Evolutionary conservation across 2,888 invertebrate genomes (phyloP).

Genomic region (Tortricodes alternella): DNA sequence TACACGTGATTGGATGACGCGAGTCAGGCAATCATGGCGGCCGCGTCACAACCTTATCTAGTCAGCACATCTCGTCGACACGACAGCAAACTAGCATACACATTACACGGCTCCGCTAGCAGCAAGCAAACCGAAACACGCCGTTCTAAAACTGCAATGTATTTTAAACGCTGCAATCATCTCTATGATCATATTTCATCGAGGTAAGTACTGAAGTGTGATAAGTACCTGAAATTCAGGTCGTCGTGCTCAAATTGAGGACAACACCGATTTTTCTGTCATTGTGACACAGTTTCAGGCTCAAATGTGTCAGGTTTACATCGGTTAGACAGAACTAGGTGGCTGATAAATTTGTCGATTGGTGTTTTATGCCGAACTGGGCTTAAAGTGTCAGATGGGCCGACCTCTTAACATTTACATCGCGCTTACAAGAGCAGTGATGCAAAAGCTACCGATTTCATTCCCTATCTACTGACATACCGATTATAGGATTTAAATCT

Average conservation of each 20-base stretch:
- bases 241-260: slow-evolving; percentile 56
- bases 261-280: slow-evolving; percentile 51
- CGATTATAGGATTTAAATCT: neutral
- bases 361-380: neutral
- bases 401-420: slow-evolving; percentile 30
- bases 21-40: slow-evolving; percentile 52
- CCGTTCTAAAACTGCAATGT: slow-evolving; percentile 1
- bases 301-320: slow-evolving; percentile 13
- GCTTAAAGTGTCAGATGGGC: slow-evolving; percentile 6
- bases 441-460: slow-evolving; percentile 14
- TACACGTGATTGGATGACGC: slow-evolving; percentile 74
- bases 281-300: slow-evolving; percentile 45
- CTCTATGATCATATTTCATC: neutral
- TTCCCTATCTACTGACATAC: neutral
- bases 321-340: neutral
- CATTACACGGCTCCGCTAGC: neutral
- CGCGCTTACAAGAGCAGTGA: slow-evolving; percentile 5
- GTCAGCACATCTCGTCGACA: neutral
- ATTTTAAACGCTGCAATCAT: slow-evolving; percentile 7
- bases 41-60: slow-evolving; percentile 47
- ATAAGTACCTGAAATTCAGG: slow-evolving; percentile 54
- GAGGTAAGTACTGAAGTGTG: slow-evolving; percentile 1
- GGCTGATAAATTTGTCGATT: slow-evolving; percentile 23
- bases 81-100: neutral
- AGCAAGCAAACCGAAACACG: neutral